Evolutionary conservation across 2,888 invertebrate genomes (phyloP).

Genomic region (Stenchaetothrips biformis): DNA sequence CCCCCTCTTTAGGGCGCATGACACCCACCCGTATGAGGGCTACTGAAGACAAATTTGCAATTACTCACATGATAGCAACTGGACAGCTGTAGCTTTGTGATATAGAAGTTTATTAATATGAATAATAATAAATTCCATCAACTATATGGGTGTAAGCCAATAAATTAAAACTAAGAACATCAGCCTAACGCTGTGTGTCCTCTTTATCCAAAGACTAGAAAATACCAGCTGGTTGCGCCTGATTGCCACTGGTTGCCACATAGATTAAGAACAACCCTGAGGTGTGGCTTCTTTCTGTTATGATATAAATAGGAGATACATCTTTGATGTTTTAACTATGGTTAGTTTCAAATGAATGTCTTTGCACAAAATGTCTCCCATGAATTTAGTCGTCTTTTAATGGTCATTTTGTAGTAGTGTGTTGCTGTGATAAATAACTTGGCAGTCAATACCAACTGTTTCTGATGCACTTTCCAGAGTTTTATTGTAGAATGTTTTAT

Average conservation of each 20-base stretch:
- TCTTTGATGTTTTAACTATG: background rate
- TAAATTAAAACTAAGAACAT: too few species aligned
- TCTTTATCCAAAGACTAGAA: background rate
- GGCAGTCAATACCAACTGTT: background rate
- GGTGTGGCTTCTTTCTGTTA: background rate
- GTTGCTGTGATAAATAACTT: background rate
- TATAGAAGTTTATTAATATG: background rate
- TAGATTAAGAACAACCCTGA: too few species aligned
- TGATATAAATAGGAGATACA: background rate
- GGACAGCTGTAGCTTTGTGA: background rate
- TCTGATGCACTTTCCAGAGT: background rate
- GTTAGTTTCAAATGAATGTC: background rate
- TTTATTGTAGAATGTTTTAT: background rate
- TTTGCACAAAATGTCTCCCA: background rate
- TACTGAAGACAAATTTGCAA: background rate
- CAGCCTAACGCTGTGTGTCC: background rate
- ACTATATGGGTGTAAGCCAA: background rate
- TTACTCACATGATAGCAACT: too few species aligned
- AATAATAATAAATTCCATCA: background rate
- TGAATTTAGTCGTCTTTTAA: background rate
- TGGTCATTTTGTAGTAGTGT: background rate
- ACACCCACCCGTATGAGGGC: constrained; percentile 18
- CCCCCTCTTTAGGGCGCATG: background rate
- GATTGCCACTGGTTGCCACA: too few species aligned
- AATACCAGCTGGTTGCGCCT: too few species aligned